phyloP scores from a whole-genome alignment of 2,888 invertebrate species.

The Eristalis tenax region DNA sequence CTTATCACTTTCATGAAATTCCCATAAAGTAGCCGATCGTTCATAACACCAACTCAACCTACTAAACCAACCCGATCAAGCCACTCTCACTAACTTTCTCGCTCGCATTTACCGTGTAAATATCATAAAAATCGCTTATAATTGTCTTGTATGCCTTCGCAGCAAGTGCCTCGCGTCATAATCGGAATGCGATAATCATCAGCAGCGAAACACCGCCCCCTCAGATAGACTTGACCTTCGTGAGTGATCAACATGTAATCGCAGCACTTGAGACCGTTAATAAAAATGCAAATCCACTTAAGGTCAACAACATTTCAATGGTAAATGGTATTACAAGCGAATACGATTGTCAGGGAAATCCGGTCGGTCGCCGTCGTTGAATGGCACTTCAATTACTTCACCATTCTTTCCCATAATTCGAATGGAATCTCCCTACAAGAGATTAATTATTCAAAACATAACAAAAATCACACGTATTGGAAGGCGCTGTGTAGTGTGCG shows the following conservation, averaged over 20 bases:
- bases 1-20: too few species aligned
- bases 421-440: not conserved
- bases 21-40: too few species aligned
- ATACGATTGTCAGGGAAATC: not conserved
- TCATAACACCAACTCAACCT: too few species aligned
- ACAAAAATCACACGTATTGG: not conserved
- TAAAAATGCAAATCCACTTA: slow-evolving; percentile 49
- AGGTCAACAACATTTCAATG: slow-evolving; percentile 58
- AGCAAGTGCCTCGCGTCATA: not conserved
- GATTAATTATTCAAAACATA: not conserved
- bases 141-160: not conserved
- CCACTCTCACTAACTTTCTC: too few species aligned
- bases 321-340: not conserved
- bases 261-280: not conserved
- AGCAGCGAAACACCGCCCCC: not conserved
- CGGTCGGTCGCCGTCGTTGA: not conserved
- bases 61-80: too few species aligned
- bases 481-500: not conserved
- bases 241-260: not conserved
- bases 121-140: not conserved
- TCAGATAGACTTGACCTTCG: not conserved
- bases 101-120: not conserved
- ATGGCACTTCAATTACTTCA: not conserved
- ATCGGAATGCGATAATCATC: not conserved
- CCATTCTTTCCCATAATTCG: not conserved